These are phyloP conservation scores for Lates calcarifer DNA, from an alignment of 2,113 vertebrate species.

Conservation along the genomic window DNA sequence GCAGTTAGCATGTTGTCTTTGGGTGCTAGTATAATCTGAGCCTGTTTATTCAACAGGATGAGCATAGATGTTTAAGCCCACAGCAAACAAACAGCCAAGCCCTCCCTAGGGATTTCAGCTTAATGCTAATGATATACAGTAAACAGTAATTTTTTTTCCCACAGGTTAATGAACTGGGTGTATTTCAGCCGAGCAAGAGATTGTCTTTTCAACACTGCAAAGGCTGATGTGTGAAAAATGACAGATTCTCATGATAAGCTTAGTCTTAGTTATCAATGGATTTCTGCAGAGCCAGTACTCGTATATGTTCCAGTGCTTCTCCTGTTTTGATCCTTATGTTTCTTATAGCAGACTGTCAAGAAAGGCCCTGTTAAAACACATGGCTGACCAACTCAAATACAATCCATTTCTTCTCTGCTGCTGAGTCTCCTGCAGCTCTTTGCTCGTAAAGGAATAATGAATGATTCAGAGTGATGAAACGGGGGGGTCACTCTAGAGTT, in stretches of 20 bases:
- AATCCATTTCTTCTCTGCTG: slow-evolving; percentile 15
- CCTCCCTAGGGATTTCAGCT: slow-evolving; percentile 55
- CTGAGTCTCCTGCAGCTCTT: slow-evolving; percentile 38
- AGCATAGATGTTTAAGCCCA: slow-evolving; percentile 61
- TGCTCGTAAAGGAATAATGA: slow-evolving; percentile 64
- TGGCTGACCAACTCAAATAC: slow-evolving; percentile 36
- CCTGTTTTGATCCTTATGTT: slow-evolving; percentile 41
- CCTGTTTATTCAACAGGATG: slow-evolving; percentile 68
- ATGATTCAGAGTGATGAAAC: slow-evolving; percentile 67
- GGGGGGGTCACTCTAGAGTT: slow-evolving; percentile 42
- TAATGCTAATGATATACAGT: slow-evolving; percentile 70
- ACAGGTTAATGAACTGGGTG: slow-evolving; percentile 66
- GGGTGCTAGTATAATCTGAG: slow-evolving; percentile 50
- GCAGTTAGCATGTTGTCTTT: slow-evolving; percentile 41
- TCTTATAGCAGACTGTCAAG: slow-evolving; percentile 41
- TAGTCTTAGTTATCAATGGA: slow-evolving; percentile 21
- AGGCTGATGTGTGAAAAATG: slow-evolving; percentile 36
- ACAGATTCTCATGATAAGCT: slow-evolving; percentile 28
- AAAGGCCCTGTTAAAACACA: slow-evolving; percentile 38
- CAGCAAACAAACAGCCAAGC: slow-evolving; percentile 62
- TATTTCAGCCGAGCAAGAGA: slow-evolving; percentile 8
- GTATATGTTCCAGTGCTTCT: slow-evolving; percentile 46
- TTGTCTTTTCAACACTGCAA: slow-evolving; percentile 3
- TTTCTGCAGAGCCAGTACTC: slow-evolving; percentile 36
- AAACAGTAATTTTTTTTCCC: slow-evolving; percentile 41